These are phyloP conservation scores for Gila orcuttii DNA, from an alignment of 2,113 vertebrate genomes.

Conservation along the genomic window DNA sequence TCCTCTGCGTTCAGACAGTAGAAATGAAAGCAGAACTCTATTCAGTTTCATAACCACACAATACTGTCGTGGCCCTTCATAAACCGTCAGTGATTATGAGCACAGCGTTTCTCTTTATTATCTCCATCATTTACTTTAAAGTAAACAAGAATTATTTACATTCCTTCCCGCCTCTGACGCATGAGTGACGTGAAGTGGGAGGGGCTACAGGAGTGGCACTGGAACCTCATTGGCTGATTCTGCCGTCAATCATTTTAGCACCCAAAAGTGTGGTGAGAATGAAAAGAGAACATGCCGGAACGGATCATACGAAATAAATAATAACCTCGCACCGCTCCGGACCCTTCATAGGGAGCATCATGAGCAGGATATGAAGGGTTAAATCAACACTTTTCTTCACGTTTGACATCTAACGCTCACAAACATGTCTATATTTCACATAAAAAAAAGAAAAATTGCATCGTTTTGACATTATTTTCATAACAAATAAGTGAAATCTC, in stretches of 20 bases:
- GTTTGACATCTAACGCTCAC: neutral
- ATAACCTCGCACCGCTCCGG: neutral
- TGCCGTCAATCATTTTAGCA: slow-evolving; percentile 12
- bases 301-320: neutral
- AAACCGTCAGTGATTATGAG: no score
- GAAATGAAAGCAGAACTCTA: neutral
- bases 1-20: neutral
- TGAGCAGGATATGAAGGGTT: neutral
- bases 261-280: neutral
- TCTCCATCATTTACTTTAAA: neutral
- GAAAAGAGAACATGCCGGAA: no score
- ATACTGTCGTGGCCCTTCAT: no score
- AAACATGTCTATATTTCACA: neutral
- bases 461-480: no score
- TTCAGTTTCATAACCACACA: neutral
- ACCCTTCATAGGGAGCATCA: neutral
- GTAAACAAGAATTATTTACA: neutral
- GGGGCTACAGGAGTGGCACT: neutral
- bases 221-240: slow-evolving; percentile 13
- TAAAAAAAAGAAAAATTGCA: no score
- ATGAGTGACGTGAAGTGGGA: neutral
- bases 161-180: neutral
- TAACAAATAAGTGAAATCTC: neutral
- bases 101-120: no score
- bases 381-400: neutral